A percentile compares a stretch with the other conserved stretches of the same genome.
Evolutionary conservation across 2,888 invertebrate species (phyloP).

Genomic region (Strigamia maritima): DNA sequence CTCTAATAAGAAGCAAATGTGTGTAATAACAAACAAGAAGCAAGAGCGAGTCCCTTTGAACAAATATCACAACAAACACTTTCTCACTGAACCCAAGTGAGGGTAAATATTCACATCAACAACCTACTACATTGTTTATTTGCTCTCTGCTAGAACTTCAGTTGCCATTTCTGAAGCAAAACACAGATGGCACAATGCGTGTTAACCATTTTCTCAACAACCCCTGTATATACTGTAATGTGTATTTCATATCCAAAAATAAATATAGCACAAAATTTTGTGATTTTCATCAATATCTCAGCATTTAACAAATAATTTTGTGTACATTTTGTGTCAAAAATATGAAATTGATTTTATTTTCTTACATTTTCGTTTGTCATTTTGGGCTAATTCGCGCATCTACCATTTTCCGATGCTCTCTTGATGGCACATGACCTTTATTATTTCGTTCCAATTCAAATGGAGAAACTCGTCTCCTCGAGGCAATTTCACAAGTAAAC

Average conservation of each 20-base stretch:
- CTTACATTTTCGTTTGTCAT: too few relatives aligned
- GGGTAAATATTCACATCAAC: conserved; percentile 10
- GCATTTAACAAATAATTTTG: too few relatives aligned
- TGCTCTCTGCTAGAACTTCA: background rate
- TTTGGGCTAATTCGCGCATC: too few relatives aligned
- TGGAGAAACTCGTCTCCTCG: background rate
- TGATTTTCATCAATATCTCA: too few relatives aligned
- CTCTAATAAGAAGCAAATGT: background rate
- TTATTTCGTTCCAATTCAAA: background rate
- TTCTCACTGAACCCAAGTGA: background rate
- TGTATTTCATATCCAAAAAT: too few relatives aligned
- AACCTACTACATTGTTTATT: conserved; percentile 9
- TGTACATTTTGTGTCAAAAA: too few relatives aligned
- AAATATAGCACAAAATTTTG: too few relatives aligned
- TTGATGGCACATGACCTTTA: too few relatives aligned
- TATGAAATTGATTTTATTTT: too few relatives aligned
- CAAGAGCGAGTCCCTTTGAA: background rate
- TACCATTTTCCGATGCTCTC: too few relatives aligned
- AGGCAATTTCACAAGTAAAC: conserved; percentile 32
- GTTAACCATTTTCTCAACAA: background rate
- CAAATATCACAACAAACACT: conserved; percentile 14
- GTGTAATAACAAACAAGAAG: conserved; percentile 24
- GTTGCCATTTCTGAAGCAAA: background rate
- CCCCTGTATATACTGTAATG: too few relatives aligned
- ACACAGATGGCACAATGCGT: background rate